These are phyloP conservation scores for Trimorus sp. DNA, from an alignment of 2,888 invertebrate species.

Conservation along the genomic window DNA sequence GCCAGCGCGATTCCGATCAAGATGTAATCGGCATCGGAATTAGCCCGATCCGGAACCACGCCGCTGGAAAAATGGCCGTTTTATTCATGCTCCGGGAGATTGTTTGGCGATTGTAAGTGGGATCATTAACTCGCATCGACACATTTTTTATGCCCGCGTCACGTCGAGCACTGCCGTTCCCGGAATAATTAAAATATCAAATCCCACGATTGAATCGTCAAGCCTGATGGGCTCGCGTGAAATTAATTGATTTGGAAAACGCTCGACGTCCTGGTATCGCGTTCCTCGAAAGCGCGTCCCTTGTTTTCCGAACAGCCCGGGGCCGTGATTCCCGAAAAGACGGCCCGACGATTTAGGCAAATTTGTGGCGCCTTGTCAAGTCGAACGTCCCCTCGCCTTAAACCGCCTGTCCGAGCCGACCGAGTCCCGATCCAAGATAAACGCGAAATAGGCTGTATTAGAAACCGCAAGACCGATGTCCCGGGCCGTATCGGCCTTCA, in stretches of 20 bases:
- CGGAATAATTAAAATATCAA: constrained; percentile 56
- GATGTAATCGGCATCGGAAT: not conserved
- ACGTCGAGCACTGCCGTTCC: constrained; percentile 15
- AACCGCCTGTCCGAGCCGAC: too few species aligned
- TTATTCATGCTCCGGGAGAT: constrained; percentile 16
- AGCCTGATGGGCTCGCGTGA: constrained; percentile 44
- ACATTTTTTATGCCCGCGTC: constrained; percentile 33
- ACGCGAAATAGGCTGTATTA: not conserved
- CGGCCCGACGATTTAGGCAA: too few species aligned
- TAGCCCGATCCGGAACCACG: constrained; percentile 38
- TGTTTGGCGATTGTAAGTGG: constrained; percentile 26
- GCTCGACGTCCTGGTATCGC: too few species aligned
- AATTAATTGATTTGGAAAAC: constrained; percentile 42
- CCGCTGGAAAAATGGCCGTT: constrained; percentile 21
- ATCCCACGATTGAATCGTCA: constrained; percentile 50
- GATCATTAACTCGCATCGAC: constrained; percentile 46
- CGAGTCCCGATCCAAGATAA: too few species aligned
- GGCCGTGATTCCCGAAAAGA: too few species aligned
- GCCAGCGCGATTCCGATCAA: too few species aligned
- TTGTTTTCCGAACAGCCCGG: too few species aligned
- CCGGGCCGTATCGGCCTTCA: constrained; percentile 16
- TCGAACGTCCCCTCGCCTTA: too few species aligned
- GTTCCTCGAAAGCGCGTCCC: too few species aligned
- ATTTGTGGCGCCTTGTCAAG: too few species aligned
- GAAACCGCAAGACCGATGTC: constrained; percentile 18